These are phyloP conservation scores for Pogonocherus hispidulus DNA, from an alignment of 2,888 invertebrate species.

Conservation along the genomic window DNA sequence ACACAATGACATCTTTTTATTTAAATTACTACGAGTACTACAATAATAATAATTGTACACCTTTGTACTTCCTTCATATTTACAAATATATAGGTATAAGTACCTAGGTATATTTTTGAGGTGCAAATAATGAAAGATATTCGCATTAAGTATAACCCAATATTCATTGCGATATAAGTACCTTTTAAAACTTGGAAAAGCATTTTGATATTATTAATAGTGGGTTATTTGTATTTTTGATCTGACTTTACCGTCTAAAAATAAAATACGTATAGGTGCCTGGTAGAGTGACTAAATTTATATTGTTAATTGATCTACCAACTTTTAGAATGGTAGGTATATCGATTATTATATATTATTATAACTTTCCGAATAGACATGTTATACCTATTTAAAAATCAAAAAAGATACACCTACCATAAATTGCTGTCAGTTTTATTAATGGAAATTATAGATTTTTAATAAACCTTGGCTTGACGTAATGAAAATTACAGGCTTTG, in stretches of 20 bases:
- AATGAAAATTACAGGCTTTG: neutral
- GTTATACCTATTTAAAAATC: too few relatives aligned
- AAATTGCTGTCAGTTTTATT: neutral
- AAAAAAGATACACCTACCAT: neutral
- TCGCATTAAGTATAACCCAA: too few relatives aligned
- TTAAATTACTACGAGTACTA: too few relatives aligned
- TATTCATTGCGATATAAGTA: too few relatives aligned
- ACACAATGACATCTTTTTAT: too few relatives aligned
- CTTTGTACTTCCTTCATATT: too few relatives aligned
- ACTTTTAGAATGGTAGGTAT: neutral
- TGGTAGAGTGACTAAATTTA: neutral
- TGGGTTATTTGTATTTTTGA: neutral
- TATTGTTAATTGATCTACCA: neutral
- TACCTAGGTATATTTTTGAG: too few relatives aligned
- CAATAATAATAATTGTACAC: too few relatives aligned
- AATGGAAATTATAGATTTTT: neutral
- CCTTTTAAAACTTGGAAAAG: neutral
- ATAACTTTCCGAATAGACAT: neutral
- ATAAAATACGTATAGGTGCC: neutral
- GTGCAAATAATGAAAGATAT: too few relatives aligned
- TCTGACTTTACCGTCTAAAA: neutral
- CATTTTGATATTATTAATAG: neutral
- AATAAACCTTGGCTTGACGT: neutral
- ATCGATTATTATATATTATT: neutral
- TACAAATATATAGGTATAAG: too few relatives aligned